Percentiles rank a stretch among this genome's conserved stretches.
These are phyloP conservation scores for Dendrolimus pini DNA, from an alignment of 2,888 invertebrate genomes.

Conservation along the genomic window DNA sequence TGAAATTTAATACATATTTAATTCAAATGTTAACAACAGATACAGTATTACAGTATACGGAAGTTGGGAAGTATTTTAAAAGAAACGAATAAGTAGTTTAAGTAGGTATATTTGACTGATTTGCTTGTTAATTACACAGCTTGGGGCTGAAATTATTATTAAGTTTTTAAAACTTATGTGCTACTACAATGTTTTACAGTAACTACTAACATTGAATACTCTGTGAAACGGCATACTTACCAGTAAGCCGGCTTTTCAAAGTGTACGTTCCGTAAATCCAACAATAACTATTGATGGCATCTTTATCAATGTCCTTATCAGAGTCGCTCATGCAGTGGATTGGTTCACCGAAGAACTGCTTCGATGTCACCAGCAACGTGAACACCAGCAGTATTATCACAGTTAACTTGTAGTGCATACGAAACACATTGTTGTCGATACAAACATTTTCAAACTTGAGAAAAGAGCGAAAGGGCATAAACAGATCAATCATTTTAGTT, in stretches of 20 bases:
- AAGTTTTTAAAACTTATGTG: too few relatives aligned
- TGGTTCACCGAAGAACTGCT: constrained; percentile 91
- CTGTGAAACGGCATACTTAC: constrained; percentile 29
- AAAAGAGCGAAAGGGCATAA: constrained; percentile 80
- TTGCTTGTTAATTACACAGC: too few relatives aligned
- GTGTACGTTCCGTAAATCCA: constrained; percentile 88
- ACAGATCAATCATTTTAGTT: constrained; percentile 78
- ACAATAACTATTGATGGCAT: constrained; percentile 84
- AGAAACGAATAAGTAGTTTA: too few relatives aligned
- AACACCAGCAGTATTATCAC: constrained; percentile 83
- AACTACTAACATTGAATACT: too few relatives aligned
- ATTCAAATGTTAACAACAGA: too few relatives aligned
- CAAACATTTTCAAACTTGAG: constrained; percentile 80
- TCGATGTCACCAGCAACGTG: constrained; percentile 84
- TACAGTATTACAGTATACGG: too few relatives aligned
- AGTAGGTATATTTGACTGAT: too few relatives aligned
- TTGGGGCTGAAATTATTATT: too few relatives aligned
- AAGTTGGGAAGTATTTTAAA: too few relatives aligned
- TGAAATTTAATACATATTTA: too few relatives aligned
- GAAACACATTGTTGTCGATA: constrained; percentile 86
- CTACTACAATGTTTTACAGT: too few relatives aligned
- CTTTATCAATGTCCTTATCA: constrained; percentile 63
- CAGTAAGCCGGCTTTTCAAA: constrained; percentile 52
- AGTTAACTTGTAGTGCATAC: constrained; percentile 84
- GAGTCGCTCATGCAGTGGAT: constrained; percentile 82